Conservation (phyloP, 2,113 vertebrate genomes). For the Trogon melanurus region DNA sequence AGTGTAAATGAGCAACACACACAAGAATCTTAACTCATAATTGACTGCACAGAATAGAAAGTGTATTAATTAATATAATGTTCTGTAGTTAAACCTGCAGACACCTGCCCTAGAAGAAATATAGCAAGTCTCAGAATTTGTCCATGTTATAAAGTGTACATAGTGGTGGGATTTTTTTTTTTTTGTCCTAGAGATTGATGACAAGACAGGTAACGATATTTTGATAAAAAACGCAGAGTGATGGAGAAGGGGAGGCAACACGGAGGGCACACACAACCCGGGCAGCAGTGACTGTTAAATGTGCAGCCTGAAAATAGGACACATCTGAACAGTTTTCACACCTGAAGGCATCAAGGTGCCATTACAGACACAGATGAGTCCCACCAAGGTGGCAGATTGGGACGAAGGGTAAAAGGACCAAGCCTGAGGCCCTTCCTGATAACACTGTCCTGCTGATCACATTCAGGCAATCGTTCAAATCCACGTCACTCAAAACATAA, state of each 20-base stretch:
- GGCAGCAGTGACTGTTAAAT: background rate
- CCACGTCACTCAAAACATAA: background rate
- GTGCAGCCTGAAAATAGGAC: background rate
- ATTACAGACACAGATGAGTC: background rate
- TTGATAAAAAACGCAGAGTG: background rate
- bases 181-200: background rate
- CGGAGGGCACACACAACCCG: background rate
- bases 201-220: background rate
- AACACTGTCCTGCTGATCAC: background rate
- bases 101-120: background rate
- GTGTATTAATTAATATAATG: background rate
- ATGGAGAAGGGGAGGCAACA: background rate
- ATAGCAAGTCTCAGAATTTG: background rate
- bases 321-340: background rate
- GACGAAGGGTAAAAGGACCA: background rate
- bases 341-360: background rate
- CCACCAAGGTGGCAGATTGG: background rate
- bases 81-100: background rate
- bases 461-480: background rate
- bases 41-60: background rate
- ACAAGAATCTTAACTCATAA: background rate
- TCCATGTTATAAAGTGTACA: background rate
- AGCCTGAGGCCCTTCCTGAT: background rate
- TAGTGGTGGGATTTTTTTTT: background rate
- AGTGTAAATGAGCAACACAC: background rate